Evolutionary conservation across 2,797 vertebrate genomes (phyloP).

Genomic region (Coreius guichenoti): DNA sequence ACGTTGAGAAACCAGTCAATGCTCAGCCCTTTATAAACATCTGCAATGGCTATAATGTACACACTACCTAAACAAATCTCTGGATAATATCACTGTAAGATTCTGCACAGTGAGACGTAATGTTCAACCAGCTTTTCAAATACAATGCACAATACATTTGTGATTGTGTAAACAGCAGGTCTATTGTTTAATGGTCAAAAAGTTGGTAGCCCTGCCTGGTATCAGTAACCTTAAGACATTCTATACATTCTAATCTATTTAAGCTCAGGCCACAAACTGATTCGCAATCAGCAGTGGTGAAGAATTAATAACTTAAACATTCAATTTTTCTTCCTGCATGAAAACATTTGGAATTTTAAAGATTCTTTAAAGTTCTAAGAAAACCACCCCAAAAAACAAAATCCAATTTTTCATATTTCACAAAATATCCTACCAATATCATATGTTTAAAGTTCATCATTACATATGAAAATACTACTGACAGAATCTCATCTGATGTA

Average conservation of each 20-base stretch:
- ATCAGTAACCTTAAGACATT: not conserved
- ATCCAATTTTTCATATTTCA: not conserved
- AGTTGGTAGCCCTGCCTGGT: not conserved
- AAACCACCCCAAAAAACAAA: conserved; percentile 6
- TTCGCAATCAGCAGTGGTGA: not conserved
- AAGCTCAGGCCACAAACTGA: not conserved
- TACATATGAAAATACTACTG: not conserved
- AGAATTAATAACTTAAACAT: not conserved
- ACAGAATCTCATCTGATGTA: conserved; percentile 3
- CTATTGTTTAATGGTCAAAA: not conserved
- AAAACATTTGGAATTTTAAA: conserved; percentile 6
- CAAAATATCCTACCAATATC: conserved; percentile 3
- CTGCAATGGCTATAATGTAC: not conserved
- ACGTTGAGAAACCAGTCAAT: not conserved
- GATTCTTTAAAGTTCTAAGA: not conserved
- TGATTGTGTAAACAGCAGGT: not conserved
- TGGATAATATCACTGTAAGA: not conserved
- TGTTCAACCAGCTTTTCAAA: not conserved
- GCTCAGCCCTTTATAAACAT: conserved; percentile 27
- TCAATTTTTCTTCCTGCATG: not conserved
- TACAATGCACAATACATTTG: not conserved
- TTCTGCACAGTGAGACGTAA: not conserved
- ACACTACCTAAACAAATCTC: not conserved
- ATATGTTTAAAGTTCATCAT: not conserved
- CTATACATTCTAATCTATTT: not conserved